These are phyloP conservation scores for Atta cephalotes DNA, from an alignment of 1,140 invertebrate genomes.

Conservation along the genomic window DNA sequence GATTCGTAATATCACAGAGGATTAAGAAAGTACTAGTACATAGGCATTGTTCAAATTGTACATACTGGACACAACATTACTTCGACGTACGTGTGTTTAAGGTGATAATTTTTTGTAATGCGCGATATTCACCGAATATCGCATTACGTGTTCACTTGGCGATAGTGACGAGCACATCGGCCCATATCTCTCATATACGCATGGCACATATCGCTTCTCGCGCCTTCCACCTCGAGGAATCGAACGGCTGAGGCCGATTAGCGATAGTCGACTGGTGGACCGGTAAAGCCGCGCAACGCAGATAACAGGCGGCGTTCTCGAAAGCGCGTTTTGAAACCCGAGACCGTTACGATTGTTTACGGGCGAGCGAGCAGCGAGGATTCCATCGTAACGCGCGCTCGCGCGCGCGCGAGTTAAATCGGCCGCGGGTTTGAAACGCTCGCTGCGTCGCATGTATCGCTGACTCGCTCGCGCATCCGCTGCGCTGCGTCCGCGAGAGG, in stretches of 20 bases:
- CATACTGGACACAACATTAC: neutral
- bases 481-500: conserved; percentile 38
- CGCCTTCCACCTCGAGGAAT: conserved; percentile 48
- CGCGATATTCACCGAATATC: conserved; percentile 20
- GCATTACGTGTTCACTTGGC: conserved; percentile 23
- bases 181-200: conserved; percentile 20
- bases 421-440: conserved; percentile 55
- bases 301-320: conserved; percentile 56
- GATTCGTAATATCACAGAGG: neutral
- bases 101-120: neutral
- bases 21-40: neutral
- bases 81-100: neutral
- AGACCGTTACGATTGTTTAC: conserved; percentile 55
- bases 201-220: conserved; percentile 27
- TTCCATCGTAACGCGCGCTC: conserved; percentile 38
- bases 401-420: conserved; percentile 37
- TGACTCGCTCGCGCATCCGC: conserved; percentile 54
- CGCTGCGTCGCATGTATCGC: conserved; percentile 54
- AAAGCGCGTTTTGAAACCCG: conserved; percentile 46
- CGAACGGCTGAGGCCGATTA: conserved; percentile 27
- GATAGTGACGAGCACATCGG: conserved; percentile 18
- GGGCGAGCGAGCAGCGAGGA: conserved; percentile 58
- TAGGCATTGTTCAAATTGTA: neutral
- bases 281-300: conserved; percentile 25
- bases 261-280: conserved; percentile 35